phyloP scores from a whole-genome alignment of 1,140 invertebrate species.

The Drosophila santomea region DNA sequence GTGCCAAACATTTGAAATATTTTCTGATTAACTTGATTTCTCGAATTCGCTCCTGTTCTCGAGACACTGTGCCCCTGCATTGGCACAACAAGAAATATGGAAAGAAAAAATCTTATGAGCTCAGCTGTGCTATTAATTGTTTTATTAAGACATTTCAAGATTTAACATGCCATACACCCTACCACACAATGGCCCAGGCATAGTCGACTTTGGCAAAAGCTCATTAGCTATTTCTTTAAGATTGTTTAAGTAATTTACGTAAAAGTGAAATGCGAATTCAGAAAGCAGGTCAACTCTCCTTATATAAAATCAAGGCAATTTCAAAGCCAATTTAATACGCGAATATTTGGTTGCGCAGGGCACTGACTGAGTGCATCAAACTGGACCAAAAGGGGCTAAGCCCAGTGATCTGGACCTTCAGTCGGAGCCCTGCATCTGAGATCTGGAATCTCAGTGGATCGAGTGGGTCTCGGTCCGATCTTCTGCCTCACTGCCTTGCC shows the following conservation, averaged over 20 bases:
- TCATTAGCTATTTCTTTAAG: background rate
- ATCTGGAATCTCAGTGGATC: slow-evolving; percentile 15
- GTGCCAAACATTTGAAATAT: background rate
- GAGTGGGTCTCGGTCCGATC: slow-evolving; percentile 2
- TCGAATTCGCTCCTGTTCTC: slow-evolving; percentile 52
- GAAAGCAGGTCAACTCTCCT: no score
- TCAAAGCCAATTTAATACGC: background rate
- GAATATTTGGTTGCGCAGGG: background rate
- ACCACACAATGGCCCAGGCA: slow-evolving; percentile 15
- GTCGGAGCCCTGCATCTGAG: slow-evolving; percentile 3
- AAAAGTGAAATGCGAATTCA: no score
- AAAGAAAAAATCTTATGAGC: slow-evolving; percentile 71
- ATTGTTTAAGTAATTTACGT: no score
- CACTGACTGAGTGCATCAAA: background rate
- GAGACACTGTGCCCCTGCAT: slow-evolving; percentile 51
- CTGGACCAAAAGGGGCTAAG: background rate
- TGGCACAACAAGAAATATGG: slow-evolving; percentile 55
- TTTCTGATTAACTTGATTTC: background rate
- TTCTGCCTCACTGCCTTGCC: slow-evolving; percentile 11
- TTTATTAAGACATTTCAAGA: slow-evolving; percentile 82
- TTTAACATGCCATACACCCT: slow-evolving; percentile 75
- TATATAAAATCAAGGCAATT: no score
- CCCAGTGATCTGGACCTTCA: slow-evolving; percentile 8
- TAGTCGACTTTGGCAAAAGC: slow-evolving; percentile 2
- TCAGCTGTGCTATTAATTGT: slow-evolving; percentile 83